phyloP scores from a whole-genome alignment of 2,113 vertebrate species.

The Vombatus ursinus region DNA sequence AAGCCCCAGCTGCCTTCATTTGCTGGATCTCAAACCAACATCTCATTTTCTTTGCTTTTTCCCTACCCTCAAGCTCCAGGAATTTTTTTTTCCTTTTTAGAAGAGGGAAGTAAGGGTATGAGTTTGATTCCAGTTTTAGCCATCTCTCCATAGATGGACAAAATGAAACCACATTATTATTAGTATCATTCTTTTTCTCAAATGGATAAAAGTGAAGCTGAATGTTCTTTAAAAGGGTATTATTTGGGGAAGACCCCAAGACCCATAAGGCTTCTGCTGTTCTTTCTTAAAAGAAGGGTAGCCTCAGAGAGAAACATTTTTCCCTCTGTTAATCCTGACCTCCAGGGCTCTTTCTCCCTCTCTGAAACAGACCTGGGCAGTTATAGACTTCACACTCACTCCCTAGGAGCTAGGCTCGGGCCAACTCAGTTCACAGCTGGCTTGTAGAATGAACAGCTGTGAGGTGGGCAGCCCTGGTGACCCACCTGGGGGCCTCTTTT shows the following conservation, averaged over 20 bases:
- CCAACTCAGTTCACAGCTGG: neutral
- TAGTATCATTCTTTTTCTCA: neutral
- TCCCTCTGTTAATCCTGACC: neutral
- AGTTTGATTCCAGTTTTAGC: neutral
- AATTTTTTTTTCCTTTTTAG: neutral
- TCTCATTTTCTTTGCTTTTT: neutral
- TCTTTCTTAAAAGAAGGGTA: neutral
- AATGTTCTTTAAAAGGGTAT: neutral
- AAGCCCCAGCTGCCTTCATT: neutral
- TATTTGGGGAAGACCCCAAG: neutral
- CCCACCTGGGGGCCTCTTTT: neutral
- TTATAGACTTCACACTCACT: neutral
- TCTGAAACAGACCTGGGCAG: neutral
- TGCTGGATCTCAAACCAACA: neutral
- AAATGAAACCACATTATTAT: neutral
- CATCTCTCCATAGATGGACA: neutral
- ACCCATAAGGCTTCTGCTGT: neutral
- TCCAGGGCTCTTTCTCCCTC: neutral
- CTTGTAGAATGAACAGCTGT: neutral
- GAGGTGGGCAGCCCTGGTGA: neutral
- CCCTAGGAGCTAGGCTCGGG: neutral
- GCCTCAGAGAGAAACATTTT: neutral
- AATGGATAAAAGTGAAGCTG: neutral
- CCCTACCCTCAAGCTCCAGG: neutral
- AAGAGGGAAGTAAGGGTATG: neutral